Base-by-base conservation (phyloP, 2,888 invertebrate species). In the Atrina japonica region DNA sequence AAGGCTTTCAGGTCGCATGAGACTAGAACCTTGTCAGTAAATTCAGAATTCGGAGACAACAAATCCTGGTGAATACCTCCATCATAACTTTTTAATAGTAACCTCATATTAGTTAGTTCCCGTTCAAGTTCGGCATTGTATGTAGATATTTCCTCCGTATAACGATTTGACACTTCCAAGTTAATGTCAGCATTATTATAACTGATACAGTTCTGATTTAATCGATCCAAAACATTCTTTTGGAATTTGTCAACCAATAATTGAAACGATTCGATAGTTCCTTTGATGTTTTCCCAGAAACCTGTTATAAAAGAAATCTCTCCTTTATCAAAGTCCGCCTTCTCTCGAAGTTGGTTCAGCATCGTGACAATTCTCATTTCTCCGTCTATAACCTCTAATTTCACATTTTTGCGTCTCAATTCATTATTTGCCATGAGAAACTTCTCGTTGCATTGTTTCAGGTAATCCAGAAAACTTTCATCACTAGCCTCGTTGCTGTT, bases 1-100 rank as follows among this genome's bases (percentile, higher is more conserved):
- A 88, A 89, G 5, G 86, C 86, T 74, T 87, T 87, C 40, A 83
- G 77, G 75, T 89, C 88, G 78, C 88, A 88, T 1, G 77, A 72
- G 18, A 86, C 80, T 40, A 88, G 74, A 40, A 89, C 74, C 29
- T 82, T 76, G 49, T 88, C 83, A 5, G 85, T 79, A 61, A 88
- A 87, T 30, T 73, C 66, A 1, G 84, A 80, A 60, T 84, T 81
- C 2, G 76, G 78, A 6, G 83, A 77, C 61, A 86, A 86, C 53
- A 88, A 78, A 40, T 88, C 84, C 61, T 85, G 86, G 60, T 84
- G 83, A 9, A 88, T 70, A 3, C 83, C 82, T 50, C 76, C 76
- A 49, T 80, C 71, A 68, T 76, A 87, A 73, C 85, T 87, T 56
- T 85, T 84, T 50, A 84, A 63, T 9, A 88, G 67, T 16, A 83